A percentile compares a stretch with the other conserved stretches of the same genome.
Conservation (phyloP, 2,113 vertebrate genomes). For the Pelecanus crispus region DNA sequence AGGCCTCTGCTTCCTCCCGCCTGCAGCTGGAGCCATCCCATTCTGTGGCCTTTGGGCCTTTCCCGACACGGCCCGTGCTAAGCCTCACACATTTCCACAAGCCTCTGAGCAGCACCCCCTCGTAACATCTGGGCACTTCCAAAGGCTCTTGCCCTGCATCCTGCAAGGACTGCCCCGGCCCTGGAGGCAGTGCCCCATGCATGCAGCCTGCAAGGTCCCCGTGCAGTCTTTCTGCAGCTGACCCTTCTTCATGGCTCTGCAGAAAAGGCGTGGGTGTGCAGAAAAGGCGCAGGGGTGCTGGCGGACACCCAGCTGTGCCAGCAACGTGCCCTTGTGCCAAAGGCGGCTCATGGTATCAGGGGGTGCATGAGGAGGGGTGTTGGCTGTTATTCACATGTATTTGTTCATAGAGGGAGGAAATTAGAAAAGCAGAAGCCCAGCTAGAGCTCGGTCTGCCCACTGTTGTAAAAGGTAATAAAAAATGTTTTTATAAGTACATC, state of each 20-base stretch:
- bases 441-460: too few relatives aligned
- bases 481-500: too few relatives aligned
- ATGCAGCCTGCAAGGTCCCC: not conserved
- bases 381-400: not conserved
- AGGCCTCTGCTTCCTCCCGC: not conserved
- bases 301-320: not conserved
- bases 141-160: not conserved
- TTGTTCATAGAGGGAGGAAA: too few relatives aligned
- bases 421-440: too few relatives aligned
- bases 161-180: not conserved
- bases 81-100: not conserved
- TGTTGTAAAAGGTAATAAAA: too few relatives aligned
- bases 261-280: not conserved
- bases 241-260: not conserved
- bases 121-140: not conserved
- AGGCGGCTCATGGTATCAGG: not conserved
- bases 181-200: not conserved
- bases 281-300: not conserved
- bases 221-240: fast-evolving
- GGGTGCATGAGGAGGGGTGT: not conserved
- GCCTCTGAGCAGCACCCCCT: not conserved
- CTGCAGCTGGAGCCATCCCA: not conserved
- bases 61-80: fast-evolving
- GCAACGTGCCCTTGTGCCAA: not conserved
- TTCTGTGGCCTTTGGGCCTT: not conserved